These are phyloP conservation scores for Trididemnum nubilum DNA, from an alignment of 23 tunicate genomes.

Conservation along the genomic window DNA sequence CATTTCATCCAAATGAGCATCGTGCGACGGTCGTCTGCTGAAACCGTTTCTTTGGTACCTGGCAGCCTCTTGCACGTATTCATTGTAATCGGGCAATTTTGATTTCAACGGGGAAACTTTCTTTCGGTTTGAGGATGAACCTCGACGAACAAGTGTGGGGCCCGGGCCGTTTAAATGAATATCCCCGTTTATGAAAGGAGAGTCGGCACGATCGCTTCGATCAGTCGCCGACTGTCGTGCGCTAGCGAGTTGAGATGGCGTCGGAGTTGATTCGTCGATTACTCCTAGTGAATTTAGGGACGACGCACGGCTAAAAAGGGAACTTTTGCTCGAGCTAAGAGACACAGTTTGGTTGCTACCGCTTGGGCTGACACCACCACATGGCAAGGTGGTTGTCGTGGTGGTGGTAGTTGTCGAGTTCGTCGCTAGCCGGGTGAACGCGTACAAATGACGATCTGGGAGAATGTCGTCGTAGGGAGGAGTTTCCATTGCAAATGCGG, in stretches of 20 bases:
- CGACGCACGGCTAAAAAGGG: slow-evolving; percentile 52
- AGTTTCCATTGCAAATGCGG: slow-evolving; percentile 35
- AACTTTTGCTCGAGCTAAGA: slow-evolving; percentile 52
- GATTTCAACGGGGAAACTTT: background rate
- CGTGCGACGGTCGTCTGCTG: background rate
- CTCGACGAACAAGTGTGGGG: background rate
- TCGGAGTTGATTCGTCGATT: slow-evolving; percentile 62
- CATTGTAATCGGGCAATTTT: slow-evolving; percentile 34
- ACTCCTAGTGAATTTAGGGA: slow-evolving; percentile 59
- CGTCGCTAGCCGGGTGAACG: slow-evolving; percentile 11
- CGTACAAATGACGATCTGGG: slow-evolving; percentile 33
- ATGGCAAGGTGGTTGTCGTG: slow-evolving; percentile 21
- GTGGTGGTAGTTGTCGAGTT: slow-evolving; percentile 29
- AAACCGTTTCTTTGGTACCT: background rate
- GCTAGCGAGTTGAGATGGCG: slow-evolving; percentile 50
- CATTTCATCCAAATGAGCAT: background rate
- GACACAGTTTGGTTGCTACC: slow-evolving; percentile 35
- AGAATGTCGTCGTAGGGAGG: slow-evolving; percentile 62
- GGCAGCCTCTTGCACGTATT: background rate
- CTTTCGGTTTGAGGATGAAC: slow-evolving; percentile 9
- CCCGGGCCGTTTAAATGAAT: background rate
- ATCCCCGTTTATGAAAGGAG: background rate
- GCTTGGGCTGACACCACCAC: slow-evolving; percentile 18
- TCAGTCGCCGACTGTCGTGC: slow-evolving; percentile 28
- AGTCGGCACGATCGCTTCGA: background rate